These are phyloP conservation scores for Tonatia bakeri DNA, from an alignment of 2,113 vertebrate genomes.

Conservation along the genomic window DNA sequence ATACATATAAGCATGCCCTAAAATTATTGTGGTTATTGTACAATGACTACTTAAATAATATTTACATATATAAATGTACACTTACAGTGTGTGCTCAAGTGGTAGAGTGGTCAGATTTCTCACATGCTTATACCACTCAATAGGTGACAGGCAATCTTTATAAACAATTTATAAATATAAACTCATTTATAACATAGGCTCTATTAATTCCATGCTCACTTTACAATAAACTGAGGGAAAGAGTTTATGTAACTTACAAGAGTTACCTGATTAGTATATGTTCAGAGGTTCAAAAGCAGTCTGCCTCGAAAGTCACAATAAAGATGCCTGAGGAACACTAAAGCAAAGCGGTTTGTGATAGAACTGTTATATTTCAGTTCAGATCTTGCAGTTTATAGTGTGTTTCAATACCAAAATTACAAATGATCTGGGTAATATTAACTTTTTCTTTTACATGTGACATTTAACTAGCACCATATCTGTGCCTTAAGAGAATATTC, in stretches of 20 bases:
- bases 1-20: background rate
- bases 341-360: background rate
- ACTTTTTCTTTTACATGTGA: background rate
- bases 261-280: rapidly evolving
- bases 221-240: background rate
- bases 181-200: background rate
- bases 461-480: background rate
- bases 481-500: background rate
- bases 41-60: background rate
- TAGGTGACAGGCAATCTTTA: background rate
- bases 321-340: background rate
- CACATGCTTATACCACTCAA: background rate
- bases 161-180: background rate
- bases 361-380: background rate
- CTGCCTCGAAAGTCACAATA: background rate
- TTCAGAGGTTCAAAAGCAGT: background rate
- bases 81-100: background rate
- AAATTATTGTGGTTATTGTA: background rate
- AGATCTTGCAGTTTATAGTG: background rate
- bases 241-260: background rate
- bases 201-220: background rate
- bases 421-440: background rate
- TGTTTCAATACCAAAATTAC: background rate
- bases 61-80: background rate
- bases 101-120: background rate